Base-by-base conservation (phyloP, 1,140 invertebrate species). In the Reticulitermes speratus region DNA sequence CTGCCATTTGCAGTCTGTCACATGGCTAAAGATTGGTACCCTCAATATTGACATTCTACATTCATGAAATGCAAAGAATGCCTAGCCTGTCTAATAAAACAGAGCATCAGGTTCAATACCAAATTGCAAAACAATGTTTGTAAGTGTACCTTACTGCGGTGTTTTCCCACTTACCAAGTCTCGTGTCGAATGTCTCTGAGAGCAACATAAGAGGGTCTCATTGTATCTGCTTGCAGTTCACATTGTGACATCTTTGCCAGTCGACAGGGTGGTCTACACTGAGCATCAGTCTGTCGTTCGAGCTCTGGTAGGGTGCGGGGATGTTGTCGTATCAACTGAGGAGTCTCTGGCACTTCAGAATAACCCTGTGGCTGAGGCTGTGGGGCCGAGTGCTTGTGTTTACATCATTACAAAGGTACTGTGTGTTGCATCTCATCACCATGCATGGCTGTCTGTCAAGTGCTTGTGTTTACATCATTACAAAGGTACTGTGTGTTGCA, bases 291-390 rank as follows among this genome's bases (percentile, higher is more conserved):
- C 88, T 21, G 89, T 89, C 86, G 81, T 89, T 89, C 16, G 90
- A 91, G 87, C 85, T 91, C 89, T 91, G 38, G 86, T 82, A 85
- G 89, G 88, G 32, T 84, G 83, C 9, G 88, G 88, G 44, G 88
- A 88, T 32, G 90, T 87, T 89, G 85, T 90, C 2, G 30, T 55
- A 5, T 89, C 90, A 84, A 44, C 90, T 45, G 48, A 88, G 85
- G 83, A 90, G 83, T 65, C 88, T n/a, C 16, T 44, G 83, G 84
- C 86, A 38, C 23, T 85, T 86, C 85, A 89, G 87, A 90, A 90
- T 75, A 44, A 12, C 21, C 55, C 83, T 83, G 82, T 30, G 59
- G 44, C 88, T 16, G 87, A 89, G 44, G 88, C 65, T 75, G 25
- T 75, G 65, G 65, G 65, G 8, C n/a, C 65, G 9, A 75, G n/a